phyloP scores from a whole-genome alignment of 1,140 invertebrate species.

The Trichomalopsis sarcophagae region DNA sequence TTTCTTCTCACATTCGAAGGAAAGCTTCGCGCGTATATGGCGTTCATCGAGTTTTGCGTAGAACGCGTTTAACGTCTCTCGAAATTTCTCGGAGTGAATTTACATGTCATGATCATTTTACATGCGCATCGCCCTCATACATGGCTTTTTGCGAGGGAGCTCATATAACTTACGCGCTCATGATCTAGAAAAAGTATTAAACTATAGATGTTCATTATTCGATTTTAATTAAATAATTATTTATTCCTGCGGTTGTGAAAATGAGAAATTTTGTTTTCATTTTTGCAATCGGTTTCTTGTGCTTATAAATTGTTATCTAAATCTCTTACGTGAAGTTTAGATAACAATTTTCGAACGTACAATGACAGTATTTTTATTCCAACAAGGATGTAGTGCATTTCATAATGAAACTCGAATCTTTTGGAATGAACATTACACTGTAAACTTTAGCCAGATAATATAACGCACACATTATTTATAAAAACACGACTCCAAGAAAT shows the following conservation, averaged over 20 bases:
- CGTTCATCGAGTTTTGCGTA: not conserved
- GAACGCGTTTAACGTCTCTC: slow-evolving; percentile 4
- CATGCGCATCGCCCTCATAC: not conserved
- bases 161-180: not conserved
- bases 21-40: not conserved
- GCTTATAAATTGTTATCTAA: too few relatives aligned
- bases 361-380: not conserved
- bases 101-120: not conserved
- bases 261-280: not conserved
- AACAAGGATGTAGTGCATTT: not conserved
- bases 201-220: not conserved
- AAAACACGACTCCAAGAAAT: slow-evolving; percentile 4
- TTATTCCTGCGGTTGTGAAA: not conserved
- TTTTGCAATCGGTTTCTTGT: not conserved
- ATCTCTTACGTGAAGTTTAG: too few relatives aligned
- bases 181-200: not conserved
- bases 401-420: not conserved
- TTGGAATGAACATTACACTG: not conserved
- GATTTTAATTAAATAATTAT: not conserved
- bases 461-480: not conserved
- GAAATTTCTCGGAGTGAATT: slow-evolving; percentile 18
- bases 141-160: not conserved
- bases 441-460: not conserved
- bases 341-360: too few relatives aligned
- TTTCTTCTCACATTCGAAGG: not conserved